Base-by-base conservation (phyloP, 2,113 vertebrate genomes). In the Gopherus evgoodei region DNA sequence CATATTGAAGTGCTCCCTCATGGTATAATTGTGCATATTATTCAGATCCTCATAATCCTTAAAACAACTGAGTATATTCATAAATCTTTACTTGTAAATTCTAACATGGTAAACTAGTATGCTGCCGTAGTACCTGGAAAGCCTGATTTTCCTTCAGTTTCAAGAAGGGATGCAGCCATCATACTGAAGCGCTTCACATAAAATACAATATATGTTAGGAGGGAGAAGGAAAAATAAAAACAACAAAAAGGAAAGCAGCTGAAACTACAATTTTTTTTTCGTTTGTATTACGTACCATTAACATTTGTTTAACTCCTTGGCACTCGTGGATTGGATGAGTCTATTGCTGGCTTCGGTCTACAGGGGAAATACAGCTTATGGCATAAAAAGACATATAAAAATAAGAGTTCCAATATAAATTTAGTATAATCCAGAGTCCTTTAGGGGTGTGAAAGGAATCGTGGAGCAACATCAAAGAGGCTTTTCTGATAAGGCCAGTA, bases 341-440 rank as follows among this genome's bases (percentile, higher is more conserved):
- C 21, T 90, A 84, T 90, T 93, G 90, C 31, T 8, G 5, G 52
- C 22, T 81, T 44, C 88, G 25, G 92, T 86, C 84, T 95, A 93
- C 19, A 75, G 22, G n/a, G 38, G 21, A 92, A 93, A 78, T 5
- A 81, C 11, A 76, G 78, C 3, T 88, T 80, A 35, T 88, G 85
- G 52, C 59, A 94, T 62, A 52, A 86, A 96, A 93, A 95, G 31
- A 90, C 84, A 6, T 53, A 65, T 90, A 90, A 91, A 49, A 38
- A 21, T 69, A 62, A 84, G 38, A 0, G 1, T 42, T 5, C 5
- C 11, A 1, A 10, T 54, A 72, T 25, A 57, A 24, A 62, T 93
- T 31, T 76, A 44, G 72, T 44, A 44, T 76, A 76, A 76, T 25
- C 38, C 38, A 76, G 21, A 25, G 22, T 25, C 72, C 38, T 44